A percentile compares a stretch with the other conserved stretches of the same genome.
Conservation (phyloP, 1,140 invertebrate species). For the Drosophila subobscura region DNA sequence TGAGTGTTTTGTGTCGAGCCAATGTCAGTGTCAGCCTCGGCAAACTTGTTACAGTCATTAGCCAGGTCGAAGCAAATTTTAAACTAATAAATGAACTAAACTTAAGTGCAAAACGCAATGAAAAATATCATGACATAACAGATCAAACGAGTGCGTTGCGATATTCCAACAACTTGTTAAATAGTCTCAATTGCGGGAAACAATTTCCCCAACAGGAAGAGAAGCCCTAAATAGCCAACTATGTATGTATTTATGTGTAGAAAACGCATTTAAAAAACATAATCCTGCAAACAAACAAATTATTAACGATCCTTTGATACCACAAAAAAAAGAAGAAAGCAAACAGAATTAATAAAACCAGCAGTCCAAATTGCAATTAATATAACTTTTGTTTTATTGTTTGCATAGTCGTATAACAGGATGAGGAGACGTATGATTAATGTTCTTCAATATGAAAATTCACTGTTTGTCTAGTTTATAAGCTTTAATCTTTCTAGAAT, state of each 20-base stretch:
- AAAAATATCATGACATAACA: slow-evolving; percentile 28
- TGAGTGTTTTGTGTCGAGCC: slow-evolving; percentile 62
- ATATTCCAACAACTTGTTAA: slow-evolving; percentile 42
- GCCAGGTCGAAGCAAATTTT: slow-evolving; percentile 41
- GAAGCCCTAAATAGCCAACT: slow-evolving; percentile 44
- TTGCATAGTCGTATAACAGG: no score
- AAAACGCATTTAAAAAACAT: slow-evolving; percentile 66
- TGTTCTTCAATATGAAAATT: background rate
- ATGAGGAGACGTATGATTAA: no score
- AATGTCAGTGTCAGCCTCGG: slow-evolving; percentile 25
- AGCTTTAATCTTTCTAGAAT: background rate
- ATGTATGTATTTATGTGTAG: slow-evolving; percentile 64
- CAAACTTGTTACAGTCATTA: slow-evolving; percentile 62
- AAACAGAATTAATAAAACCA: slow-evolving; percentile 50
- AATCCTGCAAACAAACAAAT: slow-evolving; percentile 22
- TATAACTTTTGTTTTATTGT: slow-evolving; percentile 29
- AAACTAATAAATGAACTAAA: slow-evolving; percentile 36
- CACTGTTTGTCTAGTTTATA: slow-evolving; percentile 22
- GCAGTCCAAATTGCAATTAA: slow-evolving; percentile 66
- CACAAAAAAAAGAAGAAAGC: slow-evolving; percentile 30
- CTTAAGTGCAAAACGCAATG: slow-evolving; percentile 46
- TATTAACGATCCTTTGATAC: slow-evolving; percentile 69
- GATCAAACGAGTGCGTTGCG: slow-evolving; percentile 32
- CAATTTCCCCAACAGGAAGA: slow-evolving; percentile 39
- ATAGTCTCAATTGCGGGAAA: slow-evolving; percentile 59